phyloP scores from a whole-genome alignment of 2,797 vertebrate species.

The Enteromius trimaculatus region DNA sequence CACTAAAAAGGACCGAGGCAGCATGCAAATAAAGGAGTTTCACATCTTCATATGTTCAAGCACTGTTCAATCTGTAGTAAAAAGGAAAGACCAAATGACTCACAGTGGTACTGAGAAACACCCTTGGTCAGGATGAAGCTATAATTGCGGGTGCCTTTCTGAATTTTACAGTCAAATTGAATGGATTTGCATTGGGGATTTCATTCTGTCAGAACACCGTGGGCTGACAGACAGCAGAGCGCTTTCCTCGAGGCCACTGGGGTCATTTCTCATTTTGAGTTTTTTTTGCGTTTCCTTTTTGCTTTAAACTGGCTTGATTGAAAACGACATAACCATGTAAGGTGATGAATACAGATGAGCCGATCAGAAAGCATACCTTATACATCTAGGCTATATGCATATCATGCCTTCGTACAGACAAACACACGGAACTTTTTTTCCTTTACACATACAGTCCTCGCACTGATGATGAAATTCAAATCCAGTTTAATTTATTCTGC shows the following conservation, averaged over 20 bases:
- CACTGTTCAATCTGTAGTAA: not conserved
- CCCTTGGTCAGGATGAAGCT: constrained; percentile 25
- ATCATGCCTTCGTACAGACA: not conserved
- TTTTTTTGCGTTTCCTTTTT: not conserved
- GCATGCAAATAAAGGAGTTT: not conserved
- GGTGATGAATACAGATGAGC: constrained; percentile 10
- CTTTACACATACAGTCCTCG: not conserved
- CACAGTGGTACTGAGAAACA: not conserved
- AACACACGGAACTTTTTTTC: not conserved
- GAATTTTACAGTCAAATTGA: constrained; percentile 49
- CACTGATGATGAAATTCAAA: not conserved
- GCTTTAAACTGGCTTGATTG: constrained; percentile 5
- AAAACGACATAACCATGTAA: constrained; percentile 13
- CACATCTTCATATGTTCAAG: not conserved
- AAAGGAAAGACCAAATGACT: constrained; percentile 23
- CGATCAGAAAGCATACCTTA: not conserved
- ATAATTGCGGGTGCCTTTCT: constrained; percentile 14
- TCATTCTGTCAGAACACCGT: not conserved
- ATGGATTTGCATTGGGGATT: constrained; percentile 48
- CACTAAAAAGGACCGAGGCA: not conserved
- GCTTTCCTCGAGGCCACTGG: not conserved
- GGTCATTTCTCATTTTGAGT: constrained; percentile 26
- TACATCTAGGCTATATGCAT: too few species aligned
- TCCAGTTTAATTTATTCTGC: not conserved
- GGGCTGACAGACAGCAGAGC: not conserved